A percentile compares a stretch with the other conserved stretches of the same genome.
phyloP scores from a whole-genome alignment of 2,797 vertebrate species.

The Cyclopterus lumpus region DNA sequence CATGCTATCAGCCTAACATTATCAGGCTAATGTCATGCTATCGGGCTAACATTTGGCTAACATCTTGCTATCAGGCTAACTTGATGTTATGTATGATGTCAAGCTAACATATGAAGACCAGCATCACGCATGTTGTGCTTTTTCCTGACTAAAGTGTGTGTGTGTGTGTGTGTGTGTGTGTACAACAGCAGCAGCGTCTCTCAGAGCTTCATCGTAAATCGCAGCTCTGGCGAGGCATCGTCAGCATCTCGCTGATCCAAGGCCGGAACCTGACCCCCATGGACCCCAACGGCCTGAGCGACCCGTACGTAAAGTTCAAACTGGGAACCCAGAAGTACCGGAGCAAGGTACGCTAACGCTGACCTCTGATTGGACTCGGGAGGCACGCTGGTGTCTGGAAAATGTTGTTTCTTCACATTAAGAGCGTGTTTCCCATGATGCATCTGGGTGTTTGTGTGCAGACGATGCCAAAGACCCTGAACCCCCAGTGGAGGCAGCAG shows the following conservation, averaged over 20 bases:
- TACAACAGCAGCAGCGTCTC: slow-evolving; percentile 88
- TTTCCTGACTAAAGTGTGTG: neutral
- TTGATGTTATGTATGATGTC: too few relatives aligned
- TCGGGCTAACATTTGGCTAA: too few relatives aligned
- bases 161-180: slow-evolving; percentile 34
- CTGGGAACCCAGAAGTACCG: slow-evolving; percentile 92
- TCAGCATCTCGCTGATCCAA: slow-evolving; percentile 90
- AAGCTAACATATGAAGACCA: neutral
- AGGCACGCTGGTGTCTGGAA: neutral
- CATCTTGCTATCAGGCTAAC: too few relatives aligned
- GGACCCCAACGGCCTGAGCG: slow-evolving; percentile 91
- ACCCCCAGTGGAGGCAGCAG: slow-evolving; percentile 95
- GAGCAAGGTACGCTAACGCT: slow-evolving; percentile 87
- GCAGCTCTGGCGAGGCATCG: slow-evolving; percentile 91
- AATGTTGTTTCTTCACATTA: neutral
- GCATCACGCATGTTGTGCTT: neutral
- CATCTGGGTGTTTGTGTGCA: slow-evolving; percentile 53
- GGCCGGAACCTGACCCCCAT: slow-evolving; percentile 88
- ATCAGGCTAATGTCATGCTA: too few relatives aligned
- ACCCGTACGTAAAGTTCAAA: slow-evolving; percentile 92
- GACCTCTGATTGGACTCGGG: neutral
- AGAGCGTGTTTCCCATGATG: neutral
- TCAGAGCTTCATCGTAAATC: slow-evolving; percentile 88
- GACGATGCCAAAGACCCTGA: slow-evolving; percentile 93
- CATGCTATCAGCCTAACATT: too few relatives aligned